Evolutionary conservation across 2,797 vertebrate species (phyloP).

Genomic region (Otolemur crassicaudatus): DNA sequence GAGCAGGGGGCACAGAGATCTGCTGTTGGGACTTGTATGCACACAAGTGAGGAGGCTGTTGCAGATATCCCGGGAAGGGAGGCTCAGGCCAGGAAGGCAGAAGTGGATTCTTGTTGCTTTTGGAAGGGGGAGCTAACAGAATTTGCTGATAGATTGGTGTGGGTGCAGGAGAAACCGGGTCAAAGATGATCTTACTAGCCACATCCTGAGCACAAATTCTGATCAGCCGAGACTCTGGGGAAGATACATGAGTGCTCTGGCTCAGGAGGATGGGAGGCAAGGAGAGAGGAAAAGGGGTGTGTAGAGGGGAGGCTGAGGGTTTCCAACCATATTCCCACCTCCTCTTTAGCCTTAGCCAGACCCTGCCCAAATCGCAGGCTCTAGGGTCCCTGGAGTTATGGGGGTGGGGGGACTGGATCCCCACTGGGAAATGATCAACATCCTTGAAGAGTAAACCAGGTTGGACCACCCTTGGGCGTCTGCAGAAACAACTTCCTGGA

Average conservation of each 20-base stretch:
- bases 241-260: background rate
- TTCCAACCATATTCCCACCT: rapidly evolving
- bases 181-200: background rate
- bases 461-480: background rate
- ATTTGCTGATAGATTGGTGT: background rate
- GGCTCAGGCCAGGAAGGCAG: background rate
- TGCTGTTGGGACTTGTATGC: background rate
- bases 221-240: background rate
- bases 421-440: background rate
- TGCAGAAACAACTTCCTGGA: background rate
- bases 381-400: background rate
- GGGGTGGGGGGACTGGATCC: background rate
- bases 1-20: background rate
- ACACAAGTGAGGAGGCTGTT: background rate
- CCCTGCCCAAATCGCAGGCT: background rate
- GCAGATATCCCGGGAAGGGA: background rate
- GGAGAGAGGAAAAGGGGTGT: background rate
- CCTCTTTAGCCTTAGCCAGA: background rate
- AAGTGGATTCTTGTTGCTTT: background rate
- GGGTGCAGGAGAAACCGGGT: background rate
- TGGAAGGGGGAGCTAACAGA: background rate
- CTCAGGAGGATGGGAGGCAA: background rate
- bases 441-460: background rate
- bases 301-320: background rate
- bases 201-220: background rate